Evolutionary conservation across 1,140 invertebrate species (phyloP), one percentile per base, ranked within the genome.

Genomic region (Tetragonula clypearis): DNA sequence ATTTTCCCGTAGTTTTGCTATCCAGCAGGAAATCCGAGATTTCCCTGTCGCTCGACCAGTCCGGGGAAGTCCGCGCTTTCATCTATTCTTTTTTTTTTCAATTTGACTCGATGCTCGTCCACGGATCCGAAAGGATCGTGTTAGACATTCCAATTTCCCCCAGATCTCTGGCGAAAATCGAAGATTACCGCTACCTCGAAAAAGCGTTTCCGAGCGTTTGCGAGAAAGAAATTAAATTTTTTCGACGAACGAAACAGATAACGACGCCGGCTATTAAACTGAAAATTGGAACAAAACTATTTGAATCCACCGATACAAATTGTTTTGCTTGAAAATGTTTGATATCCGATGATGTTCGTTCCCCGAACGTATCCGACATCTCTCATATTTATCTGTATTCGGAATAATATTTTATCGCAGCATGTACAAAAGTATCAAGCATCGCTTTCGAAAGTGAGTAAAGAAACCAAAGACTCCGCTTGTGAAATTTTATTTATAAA

Each of bases 61-160:
- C 41, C 41, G 41, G 8, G 11, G 30, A 30, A 19, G 58, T 58
- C 30, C 11, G 14, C 62, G 14, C 58, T 69, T 65, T 69, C 68
- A n/a, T 83, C 74, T 78, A 78, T 83, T 78, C 60, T 65, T 56
- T 56, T 30, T 58, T 65, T 56, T 56, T 30, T 58, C 73, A 1
- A 19, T 60, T 83, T 65, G 65, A 68, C 35, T 19, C 66, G 19
- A 55, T 60, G 65, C 23, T 30, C 62, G n/a, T n/a, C 26, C 55
- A 23, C 30, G 12, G 41, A 30, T 68, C 26, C 53, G 23, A 26
- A 19, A 19, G 65, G 49, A 69, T 69, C 35, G 21, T 17, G 81
- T 66, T 15, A 26, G 53, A 83, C 53, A 49, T 69, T 74, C 55
- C 75, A 71, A 78, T 71, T 35, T 35, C 26, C 73, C 30, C 0